phyloP scores from a whole-genome alignment of 2,888 invertebrate genomes.

The Carcina quercana region DNA sequence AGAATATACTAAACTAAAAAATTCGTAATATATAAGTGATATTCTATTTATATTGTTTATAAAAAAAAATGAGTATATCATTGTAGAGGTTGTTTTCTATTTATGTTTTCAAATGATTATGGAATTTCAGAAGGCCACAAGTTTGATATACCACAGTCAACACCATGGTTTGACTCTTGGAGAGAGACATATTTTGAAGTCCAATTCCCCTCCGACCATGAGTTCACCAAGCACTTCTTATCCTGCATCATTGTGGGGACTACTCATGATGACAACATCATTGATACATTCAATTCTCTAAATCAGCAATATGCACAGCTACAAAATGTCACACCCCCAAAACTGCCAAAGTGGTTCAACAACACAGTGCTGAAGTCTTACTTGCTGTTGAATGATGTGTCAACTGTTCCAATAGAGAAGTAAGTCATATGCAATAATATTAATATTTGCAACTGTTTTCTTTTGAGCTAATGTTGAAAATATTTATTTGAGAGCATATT shows the following conservation, averaged over 20 bases:
- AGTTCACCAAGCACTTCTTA: constrained; percentile 93
- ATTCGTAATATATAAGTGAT: too few relatives aligned
- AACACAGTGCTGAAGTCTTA: constrained; percentile 89
- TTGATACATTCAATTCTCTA: constrained; percentile 87
- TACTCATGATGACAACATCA: constrained; percentile 82
- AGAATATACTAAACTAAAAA: too few relatives aligned
- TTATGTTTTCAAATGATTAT: background rate
- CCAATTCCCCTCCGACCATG: constrained; percentile 94
- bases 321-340: constrained; percentile 82
- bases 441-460: too few relatives aligned
- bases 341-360: constrained; percentile 88
- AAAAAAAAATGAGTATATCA: too few relatives aligned
- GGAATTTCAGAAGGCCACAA: constrained; percentile 68
- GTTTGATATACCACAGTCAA: constrained; percentile 82
- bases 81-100: background rate
- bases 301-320: constrained; percentile 87
- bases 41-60: too few relatives aligned
- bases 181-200: constrained; percentile 92
- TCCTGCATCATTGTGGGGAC: constrained; percentile 87
- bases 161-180: constrained; percentile 98
- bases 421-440: constrained; percentile 70
- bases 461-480: too few relatives aligned
- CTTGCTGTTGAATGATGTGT: constrained; percentile 90
- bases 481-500: too few relatives aligned
- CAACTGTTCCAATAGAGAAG: constrained; percentile 82